Evolutionary conservation across 2,888 invertebrate genomes (phyloP).

Genomic region (Drosophila subquinaria): DNA sequence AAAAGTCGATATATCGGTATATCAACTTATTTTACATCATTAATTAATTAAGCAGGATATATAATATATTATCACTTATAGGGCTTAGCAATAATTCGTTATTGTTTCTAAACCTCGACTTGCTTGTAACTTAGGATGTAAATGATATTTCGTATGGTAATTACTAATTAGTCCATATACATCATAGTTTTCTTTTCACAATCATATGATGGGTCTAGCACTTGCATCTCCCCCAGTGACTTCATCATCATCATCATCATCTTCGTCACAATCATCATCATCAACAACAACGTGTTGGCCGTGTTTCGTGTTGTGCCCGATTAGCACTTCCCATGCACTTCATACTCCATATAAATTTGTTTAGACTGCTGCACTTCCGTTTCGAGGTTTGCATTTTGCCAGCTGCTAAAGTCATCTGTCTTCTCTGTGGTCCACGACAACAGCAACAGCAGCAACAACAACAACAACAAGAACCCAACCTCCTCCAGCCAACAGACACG

Average conservation of each 20-base stretch:
- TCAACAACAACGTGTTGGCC: slow-evolving; percentile 31
- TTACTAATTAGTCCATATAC: slow-evolving; percentile 29
- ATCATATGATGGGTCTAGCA: slow-evolving; percentile 28
- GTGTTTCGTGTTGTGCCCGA: slow-evolving; percentile 72
- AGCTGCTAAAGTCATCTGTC: slow-evolving; percentile 71
- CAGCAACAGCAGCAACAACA: slow-evolving; percentile 3
- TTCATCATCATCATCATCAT: slow-evolving; percentile 10
- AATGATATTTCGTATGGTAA: slow-evolving; percentile 30
- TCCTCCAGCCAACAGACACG: slow-evolving; percentile 67
- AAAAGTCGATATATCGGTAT: too few relatives aligned
- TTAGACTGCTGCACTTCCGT: slow-evolving; percentile 81
- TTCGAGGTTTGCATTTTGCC: slow-evolving; percentile 55
- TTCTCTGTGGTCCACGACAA: slow-evolving; percentile 35
- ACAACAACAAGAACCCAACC: slow-evolving; percentile 30
- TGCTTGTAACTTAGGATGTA: neutral
- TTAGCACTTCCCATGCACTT: slow-evolving; percentile 74
- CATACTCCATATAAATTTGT: slow-evolving; percentile 64
- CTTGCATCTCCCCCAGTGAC: slow-evolving; percentile 25
- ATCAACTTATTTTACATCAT: too few relatives aligned
- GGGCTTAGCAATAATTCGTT: neutral
- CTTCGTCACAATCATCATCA: slow-evolving; percentile 5
- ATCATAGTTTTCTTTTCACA: slow-evolving; percentile 13
- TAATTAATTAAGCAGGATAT: too few relatives aligned
- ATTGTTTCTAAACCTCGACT: neutral
- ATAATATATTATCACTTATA: too few relatives aligned